Evolutionary conservation across 1,140 invertebrate genomes (phyloP).

Genomic region (Aphelinus certus): DNA sequence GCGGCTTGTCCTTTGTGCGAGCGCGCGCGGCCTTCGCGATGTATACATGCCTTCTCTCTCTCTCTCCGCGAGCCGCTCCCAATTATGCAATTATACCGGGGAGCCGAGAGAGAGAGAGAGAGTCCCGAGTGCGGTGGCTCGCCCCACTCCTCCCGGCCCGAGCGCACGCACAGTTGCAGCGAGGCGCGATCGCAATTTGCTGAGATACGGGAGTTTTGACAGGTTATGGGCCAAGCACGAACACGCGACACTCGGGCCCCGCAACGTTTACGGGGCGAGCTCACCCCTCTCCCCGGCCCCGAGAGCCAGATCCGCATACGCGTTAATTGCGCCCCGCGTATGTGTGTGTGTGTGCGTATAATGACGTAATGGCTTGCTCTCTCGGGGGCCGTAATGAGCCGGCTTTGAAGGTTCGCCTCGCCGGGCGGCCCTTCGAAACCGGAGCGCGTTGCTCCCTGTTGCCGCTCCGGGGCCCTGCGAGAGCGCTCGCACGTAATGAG

Average conservation of each 20-base stretch:
- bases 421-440: no score
- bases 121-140: background rate
- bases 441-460: background rate
- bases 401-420: no score
- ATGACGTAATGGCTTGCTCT: constrained; percentile 40
- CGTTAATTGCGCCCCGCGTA: constrained; percentile 29
- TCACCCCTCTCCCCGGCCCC: no score
- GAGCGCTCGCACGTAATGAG: constrained; percentile 2
- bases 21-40: no score
- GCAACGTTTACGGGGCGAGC: background rate
- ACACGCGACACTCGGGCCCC: background rate
- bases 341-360: constrained; percentile 26
- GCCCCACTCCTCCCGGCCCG: background rate
- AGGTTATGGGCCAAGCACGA: background rate
- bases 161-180: background rate
- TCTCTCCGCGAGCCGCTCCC: no score
- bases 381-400: constrained; percentile 34
- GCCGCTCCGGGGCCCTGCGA: background rate
- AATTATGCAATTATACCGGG: no score
- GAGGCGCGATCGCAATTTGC: background rate
- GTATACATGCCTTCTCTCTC: no score
- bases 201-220: no score
- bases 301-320: background rate
- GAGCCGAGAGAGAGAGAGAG: background rate
- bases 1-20: no score